Evolutionary conservation across 2,113 vertebrate genomes (phyloP).

Genomic region (Myanophis thanlyinensis): DNA sequence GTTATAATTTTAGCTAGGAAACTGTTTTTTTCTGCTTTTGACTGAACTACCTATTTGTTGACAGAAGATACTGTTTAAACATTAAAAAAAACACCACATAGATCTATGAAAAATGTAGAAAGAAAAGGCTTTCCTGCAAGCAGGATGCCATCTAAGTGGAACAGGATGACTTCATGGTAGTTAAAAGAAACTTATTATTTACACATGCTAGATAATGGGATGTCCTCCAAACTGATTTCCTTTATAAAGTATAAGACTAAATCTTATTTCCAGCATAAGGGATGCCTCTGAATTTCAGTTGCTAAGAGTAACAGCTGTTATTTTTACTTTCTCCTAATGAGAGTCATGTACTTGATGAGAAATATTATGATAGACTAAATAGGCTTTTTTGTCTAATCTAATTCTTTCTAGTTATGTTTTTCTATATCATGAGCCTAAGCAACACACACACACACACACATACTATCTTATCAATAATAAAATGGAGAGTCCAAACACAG

Average conservation of each 20-base stretch:
- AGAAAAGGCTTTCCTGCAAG: neutral
- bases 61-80: slow-evolving; percentile 9
- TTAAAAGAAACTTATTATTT: neutral
- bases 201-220: neutral
- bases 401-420: neutral
- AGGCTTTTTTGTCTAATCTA: neutral
- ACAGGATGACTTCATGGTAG: neutral
- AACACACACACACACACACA: neutral
- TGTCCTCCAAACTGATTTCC: neutral
- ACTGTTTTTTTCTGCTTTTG: slow-evolving; percentile 36
- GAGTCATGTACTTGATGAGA: neutral
- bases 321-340: neutral
- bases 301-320: neutral
- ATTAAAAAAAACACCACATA: slow-evolving; percentile 42
- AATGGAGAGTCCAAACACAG: neutral
- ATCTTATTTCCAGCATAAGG: neutral
- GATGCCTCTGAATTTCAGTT: neutral
- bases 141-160: neutral
- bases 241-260: neutral
- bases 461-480: neutral
- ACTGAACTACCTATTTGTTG: slow-evolving; percentile 57
- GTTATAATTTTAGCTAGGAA: slow-evolving; percentile 67
- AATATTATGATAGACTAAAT: neutral
- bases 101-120: neutral
- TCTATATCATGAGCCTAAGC: neutral